Conservation (phyloP, 2,113 vertebrate genomes). For the Oostethus manadensis region DNA sequence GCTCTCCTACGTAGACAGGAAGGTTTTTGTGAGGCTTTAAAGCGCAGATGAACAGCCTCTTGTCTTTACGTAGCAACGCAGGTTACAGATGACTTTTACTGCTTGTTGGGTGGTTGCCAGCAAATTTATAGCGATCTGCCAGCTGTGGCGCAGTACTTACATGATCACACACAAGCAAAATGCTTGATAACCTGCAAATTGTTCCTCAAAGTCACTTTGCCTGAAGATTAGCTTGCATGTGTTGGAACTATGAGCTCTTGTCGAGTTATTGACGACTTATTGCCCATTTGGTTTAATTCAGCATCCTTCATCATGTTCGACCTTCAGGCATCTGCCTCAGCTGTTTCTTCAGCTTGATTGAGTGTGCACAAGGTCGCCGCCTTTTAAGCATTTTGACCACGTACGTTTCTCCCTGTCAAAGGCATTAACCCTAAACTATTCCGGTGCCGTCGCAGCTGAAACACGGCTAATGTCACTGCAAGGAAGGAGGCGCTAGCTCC, state of each 20-base stretch:
- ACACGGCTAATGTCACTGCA: conserved; percentile 4
- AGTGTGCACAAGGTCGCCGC: conserved; percentile 2
- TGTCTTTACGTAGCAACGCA: too few species aligned
- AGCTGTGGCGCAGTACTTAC: not conserved
- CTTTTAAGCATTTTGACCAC: conserved; percentile 9
- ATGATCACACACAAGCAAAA: not conserved
- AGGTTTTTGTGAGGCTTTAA: not conserved
- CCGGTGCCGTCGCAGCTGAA: conserved; percentile 2
- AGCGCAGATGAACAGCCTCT: not conserved
- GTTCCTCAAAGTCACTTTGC: conserved; percentile 1
- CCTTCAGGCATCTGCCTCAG: conserved; percentile 3
- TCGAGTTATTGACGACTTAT: conserved; percentile 8
- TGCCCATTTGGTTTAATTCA: conserved; percentile 3
- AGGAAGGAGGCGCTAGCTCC: not conserved
- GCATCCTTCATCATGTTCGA: conserved; percentile 1
- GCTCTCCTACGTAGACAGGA: not conserved
- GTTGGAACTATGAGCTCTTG: not conserved
- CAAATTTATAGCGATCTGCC: not conserved
- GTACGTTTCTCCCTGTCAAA: not conserved
- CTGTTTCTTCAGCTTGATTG: conserved; percentile 5
- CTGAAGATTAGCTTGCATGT: not conserved
- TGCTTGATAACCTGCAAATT: not conserved
- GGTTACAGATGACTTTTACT: too few species aligned
- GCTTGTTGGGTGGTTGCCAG: too few species aligned
- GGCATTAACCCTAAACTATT: conserved; percentile 3